phyloP scores from a whole-genome alignment of 2,797 vertebrate genomes.

The Intellagama lesueurii region DNA sequence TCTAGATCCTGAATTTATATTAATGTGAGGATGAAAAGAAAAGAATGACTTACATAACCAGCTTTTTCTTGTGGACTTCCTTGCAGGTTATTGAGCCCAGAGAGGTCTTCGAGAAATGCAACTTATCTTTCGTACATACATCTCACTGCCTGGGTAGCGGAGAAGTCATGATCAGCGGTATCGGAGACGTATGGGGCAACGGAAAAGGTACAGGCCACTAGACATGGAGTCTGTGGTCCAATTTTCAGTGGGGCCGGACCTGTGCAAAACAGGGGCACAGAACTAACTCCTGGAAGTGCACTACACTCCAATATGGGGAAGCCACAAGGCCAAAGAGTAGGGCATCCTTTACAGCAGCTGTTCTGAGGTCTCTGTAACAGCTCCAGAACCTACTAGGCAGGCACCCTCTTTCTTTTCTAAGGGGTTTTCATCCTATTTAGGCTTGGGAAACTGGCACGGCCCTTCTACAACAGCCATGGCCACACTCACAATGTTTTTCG shows the following conservation, averaged over 20 bases:
- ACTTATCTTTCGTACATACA: constrained; percentile 86
- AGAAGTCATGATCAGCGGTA: constrained; percentile 90
- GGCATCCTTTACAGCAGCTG: no score
- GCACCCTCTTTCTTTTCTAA: no score
- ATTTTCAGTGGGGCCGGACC: fast-evolving
- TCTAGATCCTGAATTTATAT: not conserved
- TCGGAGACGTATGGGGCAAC: constrained; percentile 87
- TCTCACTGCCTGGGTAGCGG: constrained; percentile 90
- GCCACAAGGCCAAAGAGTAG: no score
- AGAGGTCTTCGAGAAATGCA: constrained; percentile 85
- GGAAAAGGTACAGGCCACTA: constrained; percentile 83
- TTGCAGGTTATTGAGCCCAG: constrained; percentile 86
- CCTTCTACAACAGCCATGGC: no score
- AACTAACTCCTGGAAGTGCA: not conserved
- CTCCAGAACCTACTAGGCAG: no score
- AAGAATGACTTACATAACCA: not conserved
- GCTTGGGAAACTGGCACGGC: no score
- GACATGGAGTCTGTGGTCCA: not conserved
- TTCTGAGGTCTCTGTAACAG: no score
- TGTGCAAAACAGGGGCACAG: not conserved
- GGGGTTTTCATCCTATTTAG: no score
- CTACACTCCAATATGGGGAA: no score
- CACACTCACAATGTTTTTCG: no score
- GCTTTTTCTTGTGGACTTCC: not conserved
- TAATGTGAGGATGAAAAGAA: not conserved